phyloP scores from a whole-genome alignment of 2,797 vertebrate species.

The Lerista edwardsae region DNA sequence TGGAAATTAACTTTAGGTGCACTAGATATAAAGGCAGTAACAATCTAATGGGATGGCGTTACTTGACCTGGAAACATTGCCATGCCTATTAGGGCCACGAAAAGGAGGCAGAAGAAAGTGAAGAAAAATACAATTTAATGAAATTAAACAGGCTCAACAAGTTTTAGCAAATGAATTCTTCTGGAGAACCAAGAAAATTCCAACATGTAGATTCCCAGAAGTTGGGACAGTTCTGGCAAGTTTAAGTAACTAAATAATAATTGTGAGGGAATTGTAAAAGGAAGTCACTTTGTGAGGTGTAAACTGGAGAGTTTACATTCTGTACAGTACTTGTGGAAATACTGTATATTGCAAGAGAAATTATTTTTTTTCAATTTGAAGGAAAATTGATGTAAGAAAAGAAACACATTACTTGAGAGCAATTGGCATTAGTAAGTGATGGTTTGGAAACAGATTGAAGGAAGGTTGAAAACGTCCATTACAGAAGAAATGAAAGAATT shows the following conservation, averaged over 20 bases:
- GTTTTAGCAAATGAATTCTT: too few species aligned
- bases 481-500: background rate
- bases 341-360: background rate
- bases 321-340: background rate
- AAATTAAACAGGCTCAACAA: too few species aligned
- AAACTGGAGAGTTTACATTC: background rate
- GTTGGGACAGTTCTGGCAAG: too few species aligned
- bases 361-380: background rate
- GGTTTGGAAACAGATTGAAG: background rate
- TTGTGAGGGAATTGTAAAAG: too few species aligned
- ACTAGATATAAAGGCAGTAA: background rate
- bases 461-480: rapidly evolving
- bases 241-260: too few species aligned
- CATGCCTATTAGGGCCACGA: too few species aligned
- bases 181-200: too few species aligned
- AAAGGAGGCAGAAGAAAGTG: too few species aligned
- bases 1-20: background rate
- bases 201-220: too few species aligned
- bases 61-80: background rate
- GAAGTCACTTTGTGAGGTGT: background rate
- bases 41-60: background rate
- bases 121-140: too few species aligned
- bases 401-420: background rate
- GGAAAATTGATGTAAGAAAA: background rate
- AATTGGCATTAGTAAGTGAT: constrained; percentile 7